A percentile compares a stretch with the other conserved stretches of the same genome.
Conservation (phyloP, 2,113 vertebrate species). For the Chrysemys picta region DNA sequence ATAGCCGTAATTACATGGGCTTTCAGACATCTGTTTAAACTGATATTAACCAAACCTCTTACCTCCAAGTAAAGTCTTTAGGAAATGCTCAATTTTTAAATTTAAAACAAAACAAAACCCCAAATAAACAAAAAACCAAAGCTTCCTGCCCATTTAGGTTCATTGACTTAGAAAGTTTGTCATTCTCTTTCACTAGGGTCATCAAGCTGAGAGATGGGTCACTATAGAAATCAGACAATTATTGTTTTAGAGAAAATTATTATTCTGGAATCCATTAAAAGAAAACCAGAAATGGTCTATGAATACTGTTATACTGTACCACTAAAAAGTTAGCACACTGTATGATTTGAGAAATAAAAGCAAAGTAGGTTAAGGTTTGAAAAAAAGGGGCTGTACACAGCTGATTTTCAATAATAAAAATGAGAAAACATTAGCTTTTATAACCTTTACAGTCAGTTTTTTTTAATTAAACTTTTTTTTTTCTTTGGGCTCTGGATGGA, state of each 20-base stretch:
- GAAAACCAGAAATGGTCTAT: not conserved
- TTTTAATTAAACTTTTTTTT: not conserved
- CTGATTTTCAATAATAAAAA: not conserved
- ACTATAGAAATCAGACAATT: accelerated
- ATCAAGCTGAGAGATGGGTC: accelerated
- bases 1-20: no score
- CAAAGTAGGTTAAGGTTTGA: not conserved
- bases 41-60: not conserved
- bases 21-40: not conserved
- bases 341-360: not conserved
- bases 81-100: not conserved
- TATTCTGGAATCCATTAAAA: not conserved
- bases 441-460: not conserved
- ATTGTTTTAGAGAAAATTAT: not conserved
- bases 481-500: not conserved
- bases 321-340: accelerated
- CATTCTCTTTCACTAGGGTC: not conserved
- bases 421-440: not conserved
- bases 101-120: not conserved
- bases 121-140: not conserved
- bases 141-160: not conserved
- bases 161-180: accelerated
- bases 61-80: not conserved
- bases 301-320: not conserved
- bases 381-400: not conserved